These are phyloP conservation scores for Acipenser ruthenus DNA, from an alignment of 2,797 vertebrate genomes.

Conservation along the genomic window DNA sequence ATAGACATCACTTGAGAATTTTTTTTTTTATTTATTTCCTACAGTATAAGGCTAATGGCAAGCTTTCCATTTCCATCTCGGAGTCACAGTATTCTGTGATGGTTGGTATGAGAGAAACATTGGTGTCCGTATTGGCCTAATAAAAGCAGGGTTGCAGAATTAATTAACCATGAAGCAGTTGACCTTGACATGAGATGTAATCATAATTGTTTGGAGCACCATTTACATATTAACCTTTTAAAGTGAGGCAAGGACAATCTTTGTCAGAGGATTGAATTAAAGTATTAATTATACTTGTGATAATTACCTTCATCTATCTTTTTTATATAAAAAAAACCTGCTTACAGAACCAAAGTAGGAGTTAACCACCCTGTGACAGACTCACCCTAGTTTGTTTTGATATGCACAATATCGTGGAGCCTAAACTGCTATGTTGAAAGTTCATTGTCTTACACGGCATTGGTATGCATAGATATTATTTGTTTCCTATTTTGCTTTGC, in stretches of 20 bases:
- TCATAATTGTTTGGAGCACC: neutral
- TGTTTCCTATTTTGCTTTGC: neutral
- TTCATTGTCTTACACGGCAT: too few relatives aligned
- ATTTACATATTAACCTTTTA: constrained; percentile 21
- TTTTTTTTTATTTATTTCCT: too few relatives aligned
- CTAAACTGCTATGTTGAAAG: too few relatives aligned
- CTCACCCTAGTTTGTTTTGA: too few relatives aligned
- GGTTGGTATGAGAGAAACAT: neutral
- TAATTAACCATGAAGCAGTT: constrained; percentile 2
- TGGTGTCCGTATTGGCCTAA: neutral
- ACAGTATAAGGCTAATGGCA: too few relatives aligned
- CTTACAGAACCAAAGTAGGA: too few relatives aligned
- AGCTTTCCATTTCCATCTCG: too few relatives aligned
- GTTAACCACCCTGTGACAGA: too few relatives aligned
- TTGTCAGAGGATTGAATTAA: neutral
- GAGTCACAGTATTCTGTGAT: too few relatives aligned
- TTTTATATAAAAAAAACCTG: constrained; percentile 4
- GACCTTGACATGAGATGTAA: neutral
- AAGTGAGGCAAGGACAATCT: neutral
- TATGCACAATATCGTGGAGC: too few relatives aligned
- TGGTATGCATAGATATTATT: too few relatives aligned
- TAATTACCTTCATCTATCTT: constrained; percentile 20
- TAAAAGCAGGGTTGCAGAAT: constrained; percentile 7
- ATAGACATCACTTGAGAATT: too few relatives aligned
- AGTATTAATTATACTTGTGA: constrained; percentile 14